Evolutionary conservation across 2,888 invertebrate species (phyloP).

Genomic region (Amphipyra tragopoginis): DNA sequence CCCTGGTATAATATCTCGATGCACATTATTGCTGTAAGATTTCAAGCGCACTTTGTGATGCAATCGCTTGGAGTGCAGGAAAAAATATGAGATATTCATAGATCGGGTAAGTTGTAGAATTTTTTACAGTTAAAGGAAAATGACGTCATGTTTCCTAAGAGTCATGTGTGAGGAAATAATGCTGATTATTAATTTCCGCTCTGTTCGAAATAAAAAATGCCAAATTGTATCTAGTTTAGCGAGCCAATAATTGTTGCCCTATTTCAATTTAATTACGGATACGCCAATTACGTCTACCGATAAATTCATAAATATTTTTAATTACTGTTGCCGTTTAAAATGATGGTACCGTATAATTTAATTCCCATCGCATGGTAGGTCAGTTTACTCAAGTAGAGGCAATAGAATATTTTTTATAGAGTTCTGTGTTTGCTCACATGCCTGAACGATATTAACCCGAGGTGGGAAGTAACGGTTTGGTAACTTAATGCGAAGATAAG

Average conservation of each 20-base stretch:
- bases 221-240: neutral
- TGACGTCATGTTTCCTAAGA: constrained; percentile 34
- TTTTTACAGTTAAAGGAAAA: constrained; percentile 56
- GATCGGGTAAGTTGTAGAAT: constrained; percentile 10
- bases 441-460: constrained; percentile 60
- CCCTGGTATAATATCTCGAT: constrained; percentile 5
- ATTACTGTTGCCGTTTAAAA: constrained; percentile 33
- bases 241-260: constrained; percentile 1
- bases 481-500: constrained; percentile 74
- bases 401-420: constrained; percentile 51
- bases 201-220: constrained; percentile 1
- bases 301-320: constrained; percentile 33
- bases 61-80: constrained; percentile 17
- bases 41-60: constrained; percentile 26
- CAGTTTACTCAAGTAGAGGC: constrained; percentile 44
- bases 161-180: constrained; percentile 17
- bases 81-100: constrained; percentile 22
- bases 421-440: constrained; percentile 62
- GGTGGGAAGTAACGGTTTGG: constrained; percentile 73
- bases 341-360: constrained; percentile 48
- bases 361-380: constrained; percentile 57
- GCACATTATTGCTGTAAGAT: constrained; percentile 10
- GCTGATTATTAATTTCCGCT: constrained; percentile 19
- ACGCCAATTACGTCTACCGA: constrained; percentile 37
- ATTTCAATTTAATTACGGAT: constrained; percentile 15